phyloP scores from a whole-genome alignment of 2,113 vertebrate species.

The Muscicapa adusta region DNA sequence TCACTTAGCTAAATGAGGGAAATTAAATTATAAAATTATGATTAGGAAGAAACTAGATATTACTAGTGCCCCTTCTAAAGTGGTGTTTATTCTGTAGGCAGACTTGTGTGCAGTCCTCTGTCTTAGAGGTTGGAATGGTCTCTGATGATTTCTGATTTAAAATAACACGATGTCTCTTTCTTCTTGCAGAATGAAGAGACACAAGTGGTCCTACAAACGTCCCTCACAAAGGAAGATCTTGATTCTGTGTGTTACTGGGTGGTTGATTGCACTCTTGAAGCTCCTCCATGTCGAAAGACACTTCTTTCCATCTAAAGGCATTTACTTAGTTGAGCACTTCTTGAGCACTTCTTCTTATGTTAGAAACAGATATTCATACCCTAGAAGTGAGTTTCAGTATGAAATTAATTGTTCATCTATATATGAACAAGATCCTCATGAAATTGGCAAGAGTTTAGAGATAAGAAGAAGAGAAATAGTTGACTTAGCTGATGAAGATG shows the following conservation, averaged over 20 bases:
- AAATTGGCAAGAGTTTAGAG: conserved; percentile 86
- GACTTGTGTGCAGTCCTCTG: neutral
- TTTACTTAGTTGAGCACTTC: conserved; percentile 78
- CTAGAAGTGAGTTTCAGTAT: conserved; percentile 40
- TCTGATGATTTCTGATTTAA: neutral
- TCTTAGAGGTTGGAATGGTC: neutral
- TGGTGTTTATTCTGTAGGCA: neutral
- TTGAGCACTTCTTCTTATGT: conserved; percentile 67
- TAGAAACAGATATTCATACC: conserved; percentile 51
- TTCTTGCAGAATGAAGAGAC: conserved; percentile 81
- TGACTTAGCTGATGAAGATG: conserved; percentile 80
- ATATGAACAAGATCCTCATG: conserved; percentile 85
- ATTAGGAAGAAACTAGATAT: neutral
- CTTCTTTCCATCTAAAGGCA: conserved; percentile 58
- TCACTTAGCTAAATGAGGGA: neutral
- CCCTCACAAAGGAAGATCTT: conserved; percentile 53
- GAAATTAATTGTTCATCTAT: conserved; percentile 81
- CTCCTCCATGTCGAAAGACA: conserved; percentile 65
- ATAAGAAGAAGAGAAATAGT: conserved; percentile 74
- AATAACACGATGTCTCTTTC: neutral
- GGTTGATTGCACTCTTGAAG: conserved; percentile 74
- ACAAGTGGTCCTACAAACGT: conserved; percentile 69
- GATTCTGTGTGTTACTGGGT: conserved; percentile 64
- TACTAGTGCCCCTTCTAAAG: neutral
- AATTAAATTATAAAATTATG: neutral